Base-by-base conservation (phyloP, 2,888 invertebrate species). In the Drosophila seclusa region DNA sequence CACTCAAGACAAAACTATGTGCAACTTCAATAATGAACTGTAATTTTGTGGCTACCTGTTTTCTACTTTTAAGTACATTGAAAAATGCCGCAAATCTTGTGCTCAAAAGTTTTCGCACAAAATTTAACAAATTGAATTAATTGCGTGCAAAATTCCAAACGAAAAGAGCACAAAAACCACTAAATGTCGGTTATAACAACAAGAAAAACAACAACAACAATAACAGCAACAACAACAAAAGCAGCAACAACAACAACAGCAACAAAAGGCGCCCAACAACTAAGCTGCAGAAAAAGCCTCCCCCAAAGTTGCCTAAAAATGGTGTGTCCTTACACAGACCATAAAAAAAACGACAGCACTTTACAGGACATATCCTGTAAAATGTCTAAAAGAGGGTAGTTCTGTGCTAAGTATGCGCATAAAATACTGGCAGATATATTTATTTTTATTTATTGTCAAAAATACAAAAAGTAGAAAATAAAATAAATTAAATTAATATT, bases 81-180 rank as follows among this genome's bases (percentile, higher is more conserved):
- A 34, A 54, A 62, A 64, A 50, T 64, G 40, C 68, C 68, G 49
- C 62, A 78, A 55, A 45, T 63, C 57, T 53, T 58, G 57, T 70
- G 58, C 38, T 57, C 38, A 34, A 57, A 65, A 76, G 58, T 80
- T 80, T 76, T 40, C 49, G 52, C 49, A 45, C 60, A 49, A 58
- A 68, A 76, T 76, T 83, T 76, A 69, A 76, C 74, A 79, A 82
- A 83, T 83, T 82, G 62, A 79, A 82, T 81, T 83, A 82, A 81
- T 82, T 82, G 83, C 72, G 76, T 79, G 79, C 68, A 73, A 76
- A 81, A 79, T 79, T 72, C 62, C 58, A 72, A 72, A 34, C 31
- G 61, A 45, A 65, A 74, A 81, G 64, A 54, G 69, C 71, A 71
- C 34, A 66, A 79, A 76, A 77, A 62, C 81, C 77, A 79, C 79